A percentile compares a stretch with the other conserved stretches of the same genome.
Conservation (phyloP, 2,888 invertebrate species). For the Lycia hirtaria region DNA sequence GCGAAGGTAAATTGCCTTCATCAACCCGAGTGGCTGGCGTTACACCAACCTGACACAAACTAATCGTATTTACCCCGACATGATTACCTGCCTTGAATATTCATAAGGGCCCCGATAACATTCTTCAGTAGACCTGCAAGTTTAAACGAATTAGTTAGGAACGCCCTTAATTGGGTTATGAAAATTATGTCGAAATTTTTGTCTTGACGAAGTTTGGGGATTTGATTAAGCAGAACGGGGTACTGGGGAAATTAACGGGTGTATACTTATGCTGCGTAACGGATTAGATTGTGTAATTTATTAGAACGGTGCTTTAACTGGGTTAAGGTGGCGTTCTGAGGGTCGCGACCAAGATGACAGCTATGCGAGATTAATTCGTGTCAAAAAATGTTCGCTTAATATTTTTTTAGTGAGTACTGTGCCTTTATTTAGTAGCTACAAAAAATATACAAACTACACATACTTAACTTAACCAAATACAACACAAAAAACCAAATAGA, state of each 20-base stretch:
- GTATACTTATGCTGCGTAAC: not conserved
- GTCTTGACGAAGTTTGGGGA: conserved; percentile 32
- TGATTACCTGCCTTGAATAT: conserved; percentile 64
- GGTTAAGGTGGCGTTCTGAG: too few relatives aligned
- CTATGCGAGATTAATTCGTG: too few relatives aligned
- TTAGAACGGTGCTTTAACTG: too few relatives aligned
- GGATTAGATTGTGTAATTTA: not conserved
- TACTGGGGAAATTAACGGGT: conserved; percentile 26
- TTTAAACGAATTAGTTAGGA: conserved; percentile 53
- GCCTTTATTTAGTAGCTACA: too few relatives aligned
- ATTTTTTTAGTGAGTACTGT: too few relatives aligned
- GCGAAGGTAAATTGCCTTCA: conserved; percentile 42
- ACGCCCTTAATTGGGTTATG: conserved; percentile 41
- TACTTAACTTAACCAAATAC: too few relatives aligned
- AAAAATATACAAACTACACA: too few relatives aligned
- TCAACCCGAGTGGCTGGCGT: conserved; percentile 43
- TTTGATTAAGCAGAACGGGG: conserved; percentile 36
- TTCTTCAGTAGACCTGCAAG: conserved; percentile 54
- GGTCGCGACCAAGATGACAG: too few relatives aligned
- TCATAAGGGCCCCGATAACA: conserved; percentile 60
- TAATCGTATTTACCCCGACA: conserved; percentile 60
- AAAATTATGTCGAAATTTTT: conserved; percentile 44
- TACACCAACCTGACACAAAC: conserved; percentile 53
- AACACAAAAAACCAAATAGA: too few relatives aligned
- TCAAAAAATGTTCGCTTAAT: too few relatives aligned